Conservation (phyloP, 2,888 invertebrate species). For the Steinernema carpocapsae region DNA sequence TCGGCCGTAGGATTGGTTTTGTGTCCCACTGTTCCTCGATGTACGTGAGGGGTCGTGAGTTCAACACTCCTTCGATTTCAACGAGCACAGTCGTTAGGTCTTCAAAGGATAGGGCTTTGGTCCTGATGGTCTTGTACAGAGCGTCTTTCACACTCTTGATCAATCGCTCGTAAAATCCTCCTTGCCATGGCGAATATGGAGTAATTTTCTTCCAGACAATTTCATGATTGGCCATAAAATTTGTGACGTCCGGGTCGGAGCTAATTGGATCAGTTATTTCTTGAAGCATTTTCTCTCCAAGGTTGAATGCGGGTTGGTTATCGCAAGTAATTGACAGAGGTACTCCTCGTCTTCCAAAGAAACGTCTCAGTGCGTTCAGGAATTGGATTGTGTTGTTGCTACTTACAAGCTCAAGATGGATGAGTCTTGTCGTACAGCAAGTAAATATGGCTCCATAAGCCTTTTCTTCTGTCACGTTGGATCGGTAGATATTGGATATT, state of each 20-base stretch:
- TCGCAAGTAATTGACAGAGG: constrained; percentile 34
- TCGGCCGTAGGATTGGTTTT: constrained; percentile 38
- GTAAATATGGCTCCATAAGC: constrained; percentile 35
- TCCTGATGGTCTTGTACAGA: not conserved
- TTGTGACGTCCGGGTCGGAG: not conserved
- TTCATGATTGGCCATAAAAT: constrained; percentile 3
- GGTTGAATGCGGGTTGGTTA: constrained; percentile 33
- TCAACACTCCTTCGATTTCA: constrained; percentile 30
- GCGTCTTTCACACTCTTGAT: not conserved
- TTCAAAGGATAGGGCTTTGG: not conserved
- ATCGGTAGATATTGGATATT: not conserved
- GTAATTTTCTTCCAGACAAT: constrained; percentile 9
- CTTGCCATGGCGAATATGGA: constrained; percentile 7
- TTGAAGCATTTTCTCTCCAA: constrained; percentile 30
- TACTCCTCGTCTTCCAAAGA: constrained; percentile 37
- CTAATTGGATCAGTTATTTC: not conserved
- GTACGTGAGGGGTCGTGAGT: constrained; percentile 41
- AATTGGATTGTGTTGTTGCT: constrained; percentile 30
- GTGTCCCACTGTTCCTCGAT: constrained; percentile 33
- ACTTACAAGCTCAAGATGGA: constrained; percentile 37
- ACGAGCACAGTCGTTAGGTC: not conserved
- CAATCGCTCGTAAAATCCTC: constrained; percentile 7
- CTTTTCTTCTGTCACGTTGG: not conserved
- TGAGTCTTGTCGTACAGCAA: constrained; percentile 26
- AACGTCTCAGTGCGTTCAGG: constrained; percentile 34